These are phyloP conservation scores for Propithecus perrieri DNA, from an alignment of 2,797 vertebrate species.

Conservation along the genomic window DNA sequence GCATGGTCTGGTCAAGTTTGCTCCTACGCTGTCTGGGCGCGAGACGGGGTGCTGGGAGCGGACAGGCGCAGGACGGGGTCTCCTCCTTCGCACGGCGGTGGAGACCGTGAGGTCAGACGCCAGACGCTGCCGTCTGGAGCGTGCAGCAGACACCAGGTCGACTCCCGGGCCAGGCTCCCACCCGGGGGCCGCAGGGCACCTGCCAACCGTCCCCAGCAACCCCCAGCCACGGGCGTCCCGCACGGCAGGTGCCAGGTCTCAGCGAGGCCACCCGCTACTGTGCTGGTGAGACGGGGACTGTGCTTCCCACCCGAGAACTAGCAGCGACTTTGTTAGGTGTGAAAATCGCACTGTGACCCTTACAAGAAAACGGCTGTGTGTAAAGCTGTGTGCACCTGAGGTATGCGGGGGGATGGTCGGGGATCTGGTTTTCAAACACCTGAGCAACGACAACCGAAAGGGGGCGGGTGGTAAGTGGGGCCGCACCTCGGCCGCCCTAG, in stretches of 20 bases:
- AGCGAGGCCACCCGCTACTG: too few relatives aligned
- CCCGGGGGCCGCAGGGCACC: too few relatives aligned
- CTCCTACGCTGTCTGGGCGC: accelerated
- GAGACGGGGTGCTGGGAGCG: accelerated
- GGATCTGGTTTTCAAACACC: not conserved
- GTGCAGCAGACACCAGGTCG: not conserved
- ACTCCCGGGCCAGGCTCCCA: not conserved
- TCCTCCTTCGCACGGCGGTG: accelerated
- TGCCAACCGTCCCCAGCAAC: not conserved
- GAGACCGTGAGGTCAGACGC: accelerated
- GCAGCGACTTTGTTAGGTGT: not conserved
- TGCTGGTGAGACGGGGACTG: too few relatives aligned
- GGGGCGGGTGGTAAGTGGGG: accelerated
- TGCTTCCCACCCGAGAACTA: not conserved
- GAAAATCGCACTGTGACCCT: accelerated
- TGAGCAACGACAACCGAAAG: not conserved
- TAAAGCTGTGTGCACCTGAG: accelerated
- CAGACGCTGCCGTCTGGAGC: accelerated
- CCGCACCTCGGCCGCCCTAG: not conserved
- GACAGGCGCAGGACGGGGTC: too few relatives aligned
- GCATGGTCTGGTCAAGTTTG: accelerated
- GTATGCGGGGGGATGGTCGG: accelerated
- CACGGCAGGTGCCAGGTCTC: not conserved
- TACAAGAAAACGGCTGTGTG: accelerated
- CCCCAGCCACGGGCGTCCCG: not conserved